Base-by-base conservation (phyloP, 2,888 invertebrate species). In the Himalopsyche japonica region DNA sequence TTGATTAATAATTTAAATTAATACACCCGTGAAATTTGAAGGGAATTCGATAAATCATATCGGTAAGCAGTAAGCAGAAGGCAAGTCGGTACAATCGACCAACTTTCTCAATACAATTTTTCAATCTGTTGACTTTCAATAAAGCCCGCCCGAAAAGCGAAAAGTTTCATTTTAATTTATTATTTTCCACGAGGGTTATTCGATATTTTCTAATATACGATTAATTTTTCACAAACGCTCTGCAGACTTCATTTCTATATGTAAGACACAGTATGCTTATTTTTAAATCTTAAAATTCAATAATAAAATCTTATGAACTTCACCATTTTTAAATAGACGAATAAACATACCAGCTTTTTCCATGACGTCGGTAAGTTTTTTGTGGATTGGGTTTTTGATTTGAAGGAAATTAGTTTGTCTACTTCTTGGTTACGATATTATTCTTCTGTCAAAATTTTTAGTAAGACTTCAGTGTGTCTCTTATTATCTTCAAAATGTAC, bases 71-170 rank as follows among this genome's bases (percentile, higher is more conserved):
- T 70, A 30, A 27, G 27, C 27, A 27, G 27, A 24, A 57, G 57
- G 57, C 57, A 70, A n/a, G 70, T 70, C 70, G 27, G 30, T 27
- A 70, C 27, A 70, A 70, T 70, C 70, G 27, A 15, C 70, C 27
- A 70, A 70, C 27, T 70, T 70, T 70, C 70, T 27, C 70, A 70
- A 70, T 70, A 70, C 70, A 70, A 70, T 70, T 70, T 70, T 70
- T 70, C 70, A 70, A 70, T 70, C 70, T 70, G 70, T 70, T 70
- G 70, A 70, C 70, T 70, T 70, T 70, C 70, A 70, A 70, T 70
- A 70, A 70, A 15, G 70, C 70, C n/a, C 70, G 12, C 43, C 15
- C 43, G 15, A 15, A 43, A 43, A 43, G 12, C 70, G 70, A 6
- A 70, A 70, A 70, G 70, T 70, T 70, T 70, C 70, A 70, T 70